Conservation (phyloP, 2,113 vertebrate species). For the Dascyllus trimaculatus region DNA sequence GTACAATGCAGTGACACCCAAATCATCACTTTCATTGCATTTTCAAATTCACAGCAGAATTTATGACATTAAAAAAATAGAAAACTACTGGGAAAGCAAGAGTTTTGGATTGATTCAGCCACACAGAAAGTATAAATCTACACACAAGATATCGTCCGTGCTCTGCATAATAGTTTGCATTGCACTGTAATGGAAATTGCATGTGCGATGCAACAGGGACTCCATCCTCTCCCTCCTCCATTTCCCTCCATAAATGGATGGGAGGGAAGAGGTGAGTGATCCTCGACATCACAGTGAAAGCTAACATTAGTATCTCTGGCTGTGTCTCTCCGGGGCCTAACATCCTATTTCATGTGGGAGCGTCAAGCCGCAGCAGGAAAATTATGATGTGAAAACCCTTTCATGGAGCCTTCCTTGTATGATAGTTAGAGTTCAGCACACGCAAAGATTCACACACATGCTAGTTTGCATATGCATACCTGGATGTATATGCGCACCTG, state of each 20-base stretch:
- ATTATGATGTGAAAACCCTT: neutral
- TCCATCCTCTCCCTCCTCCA: neutral
- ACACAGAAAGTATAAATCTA: neutral
- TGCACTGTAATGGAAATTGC: conserved; percentile 2
- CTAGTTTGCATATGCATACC: neutral
- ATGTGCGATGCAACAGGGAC: neutral
- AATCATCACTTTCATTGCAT: neutral
- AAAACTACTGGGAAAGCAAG: neutral
- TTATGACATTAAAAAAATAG: neutral
- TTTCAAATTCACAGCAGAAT: conserved; percentile 13
- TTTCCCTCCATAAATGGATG: neutral
- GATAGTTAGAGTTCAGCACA: neutral
- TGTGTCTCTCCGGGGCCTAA: conserved; percentile 16
- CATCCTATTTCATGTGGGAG: conserved; percentile 21
- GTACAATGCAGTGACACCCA: conserved; percentile 10
- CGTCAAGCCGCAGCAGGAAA: conserved; percentile 10
- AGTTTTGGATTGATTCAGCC: neutral
- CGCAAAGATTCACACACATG: neutral
- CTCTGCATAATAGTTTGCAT: neutral
- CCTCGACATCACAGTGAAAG: conserved; percentile 17
- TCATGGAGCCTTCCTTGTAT: neutral
- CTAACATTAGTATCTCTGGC: conserved; percentile 21
- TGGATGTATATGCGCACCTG: neutral
- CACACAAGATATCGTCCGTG: neutral
- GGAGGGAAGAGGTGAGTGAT: conserved; percentile 8